Percentiles rank a stretch among this genome's conserved stretches.
Conservation (phyloP, 2,888 invertebrate species). For the Oegoconia quadripuncta region DNA sequence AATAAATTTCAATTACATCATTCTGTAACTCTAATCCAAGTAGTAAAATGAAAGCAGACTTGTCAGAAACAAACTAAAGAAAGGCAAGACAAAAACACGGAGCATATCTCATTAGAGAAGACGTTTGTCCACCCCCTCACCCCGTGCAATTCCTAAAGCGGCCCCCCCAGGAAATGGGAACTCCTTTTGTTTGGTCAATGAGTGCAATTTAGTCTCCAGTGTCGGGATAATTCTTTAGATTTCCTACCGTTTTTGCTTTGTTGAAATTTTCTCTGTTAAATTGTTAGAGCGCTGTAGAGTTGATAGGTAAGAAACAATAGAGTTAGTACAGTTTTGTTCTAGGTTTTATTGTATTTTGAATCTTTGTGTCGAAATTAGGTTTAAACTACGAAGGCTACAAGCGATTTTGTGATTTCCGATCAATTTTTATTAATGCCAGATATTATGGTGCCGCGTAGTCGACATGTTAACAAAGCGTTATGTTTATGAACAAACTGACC, state of each 20-base stretch:
- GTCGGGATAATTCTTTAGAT: slow-evolving; percentile 9
- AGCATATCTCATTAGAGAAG: slow-evolving; percentile 24
- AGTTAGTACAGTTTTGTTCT: not conserved
- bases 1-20: too few species aligned
- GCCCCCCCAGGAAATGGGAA: slow-evolving; percentile 9
- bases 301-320: not conserved
- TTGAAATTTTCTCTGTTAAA: not conserved
- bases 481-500: too few species aligned
- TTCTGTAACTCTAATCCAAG: not conserved
- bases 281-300: not conserved
- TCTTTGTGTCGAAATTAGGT: too few species aligned
- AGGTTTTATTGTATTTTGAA: too few species aligned
- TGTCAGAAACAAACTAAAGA: not conserved
- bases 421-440: too few species aligned
- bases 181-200: slow-evolving; percentile 27
- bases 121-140: slow-evolving; percentile 16
- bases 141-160: slow-evolving; percentile 10
- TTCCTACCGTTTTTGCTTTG: slow-evolving; percentile 4
- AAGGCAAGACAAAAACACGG: slow-evolving; percentile 2
- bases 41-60: not conserved
- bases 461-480: too few species aligned
- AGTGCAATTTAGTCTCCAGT: slow-evolving; percentile 22
- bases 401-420: too few species aligned
- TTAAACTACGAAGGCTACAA: too few species aligned
- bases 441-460: too few species aligned